Evolutionary conservation across 2,113 vertebrate genomes (phyloP).

Genomic region (Brienomyrus longianalis): DNA sequence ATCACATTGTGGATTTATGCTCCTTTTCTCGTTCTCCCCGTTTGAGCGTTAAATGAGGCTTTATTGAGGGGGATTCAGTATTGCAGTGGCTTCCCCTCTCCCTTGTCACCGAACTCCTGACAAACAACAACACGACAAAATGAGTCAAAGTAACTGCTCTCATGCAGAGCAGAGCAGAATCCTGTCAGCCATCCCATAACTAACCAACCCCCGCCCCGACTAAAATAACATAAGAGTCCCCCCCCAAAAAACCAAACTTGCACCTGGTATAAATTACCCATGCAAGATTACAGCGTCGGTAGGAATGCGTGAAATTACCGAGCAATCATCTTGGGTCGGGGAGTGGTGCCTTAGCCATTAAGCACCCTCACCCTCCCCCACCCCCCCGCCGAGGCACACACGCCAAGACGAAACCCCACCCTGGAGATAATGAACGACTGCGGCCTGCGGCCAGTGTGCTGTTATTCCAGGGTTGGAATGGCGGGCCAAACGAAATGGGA

Average conservation of each 20-base stretch:
- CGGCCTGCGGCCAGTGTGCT: neutral
- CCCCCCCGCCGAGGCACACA: neutral
- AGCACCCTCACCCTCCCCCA: neutral
- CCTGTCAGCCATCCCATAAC: neutral
- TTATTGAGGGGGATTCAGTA: neutral
- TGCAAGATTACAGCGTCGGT: neutral
- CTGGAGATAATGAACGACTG: neutral
- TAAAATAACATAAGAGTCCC: neutral
- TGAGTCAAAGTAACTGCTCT: neutral
- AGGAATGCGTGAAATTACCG: neutral
- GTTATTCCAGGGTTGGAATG: neutral
- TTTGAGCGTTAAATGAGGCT: neutral
- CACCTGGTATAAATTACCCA: constrained; percentile 17
- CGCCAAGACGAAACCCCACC: neutral
- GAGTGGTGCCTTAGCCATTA: neutral
- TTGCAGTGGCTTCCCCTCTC: neutral
- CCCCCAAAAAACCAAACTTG: neutral
- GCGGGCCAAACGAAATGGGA: neutral
- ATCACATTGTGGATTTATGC: neutral
- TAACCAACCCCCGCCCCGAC: neutral
- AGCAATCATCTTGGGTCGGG: neutral
- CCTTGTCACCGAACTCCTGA: neutral
- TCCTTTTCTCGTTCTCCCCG: neutral
- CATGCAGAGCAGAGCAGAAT: neutral
- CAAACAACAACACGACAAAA: neutral